Evolutionary conservation across 2,113 vertebrate genomes (phyloP).

Genomic region (Poeciliopsis occidentalis): DNA sequence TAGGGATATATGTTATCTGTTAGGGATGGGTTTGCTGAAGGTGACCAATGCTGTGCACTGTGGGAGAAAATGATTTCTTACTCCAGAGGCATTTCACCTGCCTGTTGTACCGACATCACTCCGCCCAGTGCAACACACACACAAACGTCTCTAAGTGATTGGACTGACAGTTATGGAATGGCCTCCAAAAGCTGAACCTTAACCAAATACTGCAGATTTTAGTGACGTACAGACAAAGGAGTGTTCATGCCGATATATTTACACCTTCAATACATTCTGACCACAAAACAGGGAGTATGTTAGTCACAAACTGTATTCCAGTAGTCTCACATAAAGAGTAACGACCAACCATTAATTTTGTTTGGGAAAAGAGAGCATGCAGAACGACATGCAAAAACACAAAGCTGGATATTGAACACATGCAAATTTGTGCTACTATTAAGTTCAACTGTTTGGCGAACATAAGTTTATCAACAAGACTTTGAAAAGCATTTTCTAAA

Average conservation of each 20-base stretch:
- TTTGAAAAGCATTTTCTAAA: slow-evolving; percentile 42
- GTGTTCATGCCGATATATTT: slow-evolving; percentile 56
- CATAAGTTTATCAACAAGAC: not conserved
- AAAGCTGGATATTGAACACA: slow-evolving; percentile 45
- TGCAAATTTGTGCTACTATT: slow-evolving; percentile 32
- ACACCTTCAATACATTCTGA: slow-evolving; percentile 56
- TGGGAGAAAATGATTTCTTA: slow-evolving; percentile 59
- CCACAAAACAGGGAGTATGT: slow-evolving; percentile 63
- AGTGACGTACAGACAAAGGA: slow-evolving; percentile 48
- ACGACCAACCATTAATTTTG: slow-evolving; percentile 51
- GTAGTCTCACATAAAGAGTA: slow-evolving; percentile 41
- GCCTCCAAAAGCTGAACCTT: slow-evolving; percentile 62
- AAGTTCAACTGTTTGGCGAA: slow-evolving; percentile 24
- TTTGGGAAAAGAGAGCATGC: slow-evolving; percentile 36
- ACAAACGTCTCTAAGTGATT: slow-evolving; percentile 81
- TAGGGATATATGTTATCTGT: not conserved
- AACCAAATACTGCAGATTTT: slow-evolving; percentile 68
- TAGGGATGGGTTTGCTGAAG: slow-evolving; percentile 33
- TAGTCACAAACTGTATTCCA: slow-evolving; percentile 66
- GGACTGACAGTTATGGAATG: slow-evolving; percentile 46
- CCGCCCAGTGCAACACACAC: slow-evolving; percentile 62
- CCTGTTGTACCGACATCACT: slow-evolving; percentile 71
- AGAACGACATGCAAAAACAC: slow-evolving; percentile 26
- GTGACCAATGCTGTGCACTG: slow-evolving; percentile 68
- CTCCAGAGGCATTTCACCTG: slow-evolving; percentile 70